phyloP scores from a whole-genome alignment of 2,113 vertebrate genomes.

The Ibidorhyncha struthersii region DNA sequence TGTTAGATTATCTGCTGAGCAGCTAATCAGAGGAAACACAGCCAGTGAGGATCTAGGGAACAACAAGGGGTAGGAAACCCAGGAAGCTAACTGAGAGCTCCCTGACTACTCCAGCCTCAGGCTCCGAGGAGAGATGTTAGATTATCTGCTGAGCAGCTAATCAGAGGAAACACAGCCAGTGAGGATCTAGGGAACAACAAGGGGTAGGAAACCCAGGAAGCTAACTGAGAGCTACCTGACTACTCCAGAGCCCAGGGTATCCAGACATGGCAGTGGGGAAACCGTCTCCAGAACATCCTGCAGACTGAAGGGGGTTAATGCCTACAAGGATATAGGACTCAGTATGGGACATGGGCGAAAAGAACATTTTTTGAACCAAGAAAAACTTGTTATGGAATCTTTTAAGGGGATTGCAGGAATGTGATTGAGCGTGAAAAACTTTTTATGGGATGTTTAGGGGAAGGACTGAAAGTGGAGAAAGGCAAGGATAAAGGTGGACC shows the following conservation, averaged over 20 bases:
- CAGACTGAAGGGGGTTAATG: background rate
- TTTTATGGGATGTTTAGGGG: background rate
- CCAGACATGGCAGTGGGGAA: background rate
- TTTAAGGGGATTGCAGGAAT: background rate
- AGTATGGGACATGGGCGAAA: accelerated
- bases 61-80: accelerated
- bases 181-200: accelerated
- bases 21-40: background rate
- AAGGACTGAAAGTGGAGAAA: background rate
- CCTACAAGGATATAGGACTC: background rate
- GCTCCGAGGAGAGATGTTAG: background rate
- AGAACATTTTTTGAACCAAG: background rate
- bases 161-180: background rate
- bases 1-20: background rate
- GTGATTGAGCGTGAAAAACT: background rate
- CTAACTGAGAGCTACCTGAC: background rate
- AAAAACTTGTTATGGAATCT: background rate
- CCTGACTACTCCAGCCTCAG: background rate
- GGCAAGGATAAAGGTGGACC: background rate
- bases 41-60: background rate
- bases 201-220: background rate
- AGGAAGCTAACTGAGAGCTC: background rate
- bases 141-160: background rate
- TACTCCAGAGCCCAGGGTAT: background rate
- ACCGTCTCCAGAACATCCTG: background rate